Base-by-base conservation (phyloP, 2,113 vertebrate species). In the Leucopsar rothschildi region DNA sequence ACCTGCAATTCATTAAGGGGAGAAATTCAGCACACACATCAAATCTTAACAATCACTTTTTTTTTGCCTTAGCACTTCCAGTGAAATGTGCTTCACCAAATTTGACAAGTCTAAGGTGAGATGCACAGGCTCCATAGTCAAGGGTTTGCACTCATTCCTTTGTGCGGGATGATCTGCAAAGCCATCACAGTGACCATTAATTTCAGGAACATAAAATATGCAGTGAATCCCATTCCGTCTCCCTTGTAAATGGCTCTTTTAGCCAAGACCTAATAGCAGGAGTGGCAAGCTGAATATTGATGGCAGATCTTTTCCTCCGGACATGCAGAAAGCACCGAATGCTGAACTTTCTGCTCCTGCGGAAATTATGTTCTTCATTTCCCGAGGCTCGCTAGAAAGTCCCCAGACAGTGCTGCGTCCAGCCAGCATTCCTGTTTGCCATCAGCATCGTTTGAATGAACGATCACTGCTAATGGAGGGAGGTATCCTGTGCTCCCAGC, bases 171-270 rank as follows among this genome's bases (percentile, higher is more conserved):
- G 75, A 24, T 88, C 82, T 93, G 63, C 55, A 80, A 77, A 93
- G 55, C 44, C 68, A 63, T 66, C 55, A 42, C 0, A 52, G 70
- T 9, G 39, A 66, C n/a, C 84, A 95, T 88, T 88, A 72, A 93
- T 91, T 86, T 77, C 64, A 91, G 28, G 28, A 86, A 68, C 56
- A 93, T 90, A 40, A 95, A 96, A 92, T 83, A 97, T 85, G 94
- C 90, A 93, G 77, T 76, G 86, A 89, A 64, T 65, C 21, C 28
- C 57, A 69, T 53, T 91, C 45, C 24, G 10, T 60, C 44, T 92
- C 27, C 75, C 68, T 80, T 63, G 50, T 11, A 90, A 94, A 93
- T 70, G 73, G 42, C 59, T 55, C 20, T 55, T 95, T 93, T 55
- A 91, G 59, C 33, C 3, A 3, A 93, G 71, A 40, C 52, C 50